Percentiles rank a stretch among this genome's conserved stretches.
Conservation (phyloP, 2,797 vertebrate species). For the Xenopus petersii region DNA sequence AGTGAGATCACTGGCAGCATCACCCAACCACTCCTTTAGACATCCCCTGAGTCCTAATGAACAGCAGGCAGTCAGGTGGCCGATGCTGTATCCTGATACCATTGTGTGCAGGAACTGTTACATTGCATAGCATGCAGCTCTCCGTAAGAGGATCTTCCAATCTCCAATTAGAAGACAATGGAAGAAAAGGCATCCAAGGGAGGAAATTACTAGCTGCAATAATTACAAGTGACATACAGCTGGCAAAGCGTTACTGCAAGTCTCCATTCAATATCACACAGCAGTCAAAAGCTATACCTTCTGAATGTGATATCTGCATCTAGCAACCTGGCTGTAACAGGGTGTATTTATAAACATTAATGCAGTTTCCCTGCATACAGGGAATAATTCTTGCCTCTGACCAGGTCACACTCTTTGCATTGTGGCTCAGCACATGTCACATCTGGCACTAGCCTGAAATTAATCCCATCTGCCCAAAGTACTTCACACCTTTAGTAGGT, state of each 20-base stretch:
- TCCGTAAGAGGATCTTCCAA: conserved; percentile 41
- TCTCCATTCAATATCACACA: conserved; percentile 38
- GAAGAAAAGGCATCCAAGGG: conserved; percentile 43
- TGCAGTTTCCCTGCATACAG: too few relatives aligned
- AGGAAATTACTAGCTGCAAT: conserved; percentile 47
- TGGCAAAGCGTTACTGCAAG: conserved; percentile 43
- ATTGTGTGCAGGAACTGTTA: conserved; percentile 47
- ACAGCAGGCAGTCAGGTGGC: conserved; percentile 51
- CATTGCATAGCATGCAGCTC: conserved; percentile 44
- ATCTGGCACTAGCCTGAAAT: too few relatives aligned
- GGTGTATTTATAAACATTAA: too few relatives aligned
- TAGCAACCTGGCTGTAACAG: too few relatives aligned
- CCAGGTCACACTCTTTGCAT: too few relatives aligned
- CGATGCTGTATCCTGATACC: conserved; percentile 47
- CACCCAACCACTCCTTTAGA: conserved; percentile 32
- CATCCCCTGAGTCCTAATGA: conserved; percentile 41
- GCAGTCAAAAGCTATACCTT: conserved; percentile 1
- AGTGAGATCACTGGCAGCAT: conserved; percentile 47
- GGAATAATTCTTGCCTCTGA: too few relatives aligned
- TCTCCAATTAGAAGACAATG: conserved; percentile 40
- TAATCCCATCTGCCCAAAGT: too few relatives aligned
- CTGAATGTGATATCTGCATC: neutral
- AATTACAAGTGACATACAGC: conserved; percentile 36
- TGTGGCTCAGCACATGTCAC: too few relatives aligned
- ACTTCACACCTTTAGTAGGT: too few relatives aligned